Percentiles rank a stretch among this genome's conserved stretches.
Conservation (phyloP, 2,797 vertebrate genomes). For the Ciconia nigra region DNA sequence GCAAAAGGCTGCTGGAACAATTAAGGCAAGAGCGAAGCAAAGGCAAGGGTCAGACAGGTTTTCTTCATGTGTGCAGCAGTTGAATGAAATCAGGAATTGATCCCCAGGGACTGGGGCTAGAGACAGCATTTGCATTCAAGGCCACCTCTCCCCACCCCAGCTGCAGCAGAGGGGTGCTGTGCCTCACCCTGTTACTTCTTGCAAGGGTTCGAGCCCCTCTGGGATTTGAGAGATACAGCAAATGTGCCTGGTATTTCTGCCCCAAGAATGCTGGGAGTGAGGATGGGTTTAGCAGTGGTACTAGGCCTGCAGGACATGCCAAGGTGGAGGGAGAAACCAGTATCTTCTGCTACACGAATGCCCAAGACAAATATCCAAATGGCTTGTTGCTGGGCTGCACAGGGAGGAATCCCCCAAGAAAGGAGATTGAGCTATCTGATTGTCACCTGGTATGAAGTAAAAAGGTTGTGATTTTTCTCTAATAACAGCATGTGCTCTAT, state of each 20-base stretch:
- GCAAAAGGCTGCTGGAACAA: background rate
- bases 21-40: background rate
- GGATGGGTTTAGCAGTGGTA: background rate
- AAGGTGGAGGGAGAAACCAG: background rate
- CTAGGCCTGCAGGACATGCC: background rate
- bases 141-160: background rate
- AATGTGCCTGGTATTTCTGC: background rate
- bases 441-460: background rate
- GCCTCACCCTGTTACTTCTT: background rate
- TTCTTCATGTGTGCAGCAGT: background rate
- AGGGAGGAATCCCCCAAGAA: background rate
- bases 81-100: background rate
- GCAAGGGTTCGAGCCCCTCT: background rate
- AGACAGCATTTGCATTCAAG: background rate
- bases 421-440: background rate
- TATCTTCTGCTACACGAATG: background rate
- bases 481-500: background rate
- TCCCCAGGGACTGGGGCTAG: background rate
- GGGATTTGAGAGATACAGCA: background rate
- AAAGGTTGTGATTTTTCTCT: background rate
- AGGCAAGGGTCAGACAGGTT: background rate
- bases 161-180: background rate
- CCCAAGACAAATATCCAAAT: rapidly evolving
- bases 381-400: background rate
- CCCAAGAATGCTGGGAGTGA: background rate